phyloP scores from a whole-genome alignment of 1,140 invertebrate genomes.

The Subanguina moxae region DNA sequence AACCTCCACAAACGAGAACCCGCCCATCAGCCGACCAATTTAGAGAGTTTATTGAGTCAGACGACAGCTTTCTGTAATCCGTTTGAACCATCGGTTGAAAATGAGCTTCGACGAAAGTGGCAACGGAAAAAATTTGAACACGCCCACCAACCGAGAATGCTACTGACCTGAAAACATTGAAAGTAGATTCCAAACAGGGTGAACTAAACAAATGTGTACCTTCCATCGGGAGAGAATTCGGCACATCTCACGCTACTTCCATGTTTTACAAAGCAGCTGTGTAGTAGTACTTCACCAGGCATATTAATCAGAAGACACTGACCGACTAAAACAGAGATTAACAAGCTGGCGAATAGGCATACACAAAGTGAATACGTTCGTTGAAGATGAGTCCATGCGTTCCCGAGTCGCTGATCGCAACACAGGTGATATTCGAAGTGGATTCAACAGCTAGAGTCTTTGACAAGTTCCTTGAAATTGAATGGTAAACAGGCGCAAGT shows the following conservation, averaged over 20 bases:
- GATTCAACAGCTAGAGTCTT: constrained; percentile 22
- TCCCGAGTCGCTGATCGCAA: constrained; percentile 32
- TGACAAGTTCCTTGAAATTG: constrained; percentile 32
- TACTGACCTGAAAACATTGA: constrained; percentile 14
- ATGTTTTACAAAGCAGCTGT: constrained; percentile 13
- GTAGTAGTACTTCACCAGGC: constrained; percentile 17
- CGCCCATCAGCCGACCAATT: constrained; percentile 27
- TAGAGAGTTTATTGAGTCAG: constrained; percentile 22
- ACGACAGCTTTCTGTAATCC: constrained; percentile 17
- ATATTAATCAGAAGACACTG: constrained; percentile 27
- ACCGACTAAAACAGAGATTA: constrained; percentile 17
- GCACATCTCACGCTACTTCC: constrained; percentile 1
- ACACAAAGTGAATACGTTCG: constrained; percentile 17
- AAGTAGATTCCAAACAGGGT: not conserved
- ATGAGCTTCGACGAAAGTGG: constrained; percentile 12
- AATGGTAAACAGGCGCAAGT: constrained; percentile 6
- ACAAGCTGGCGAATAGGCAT: not conserved
- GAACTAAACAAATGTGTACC: constrained; percentile 14
- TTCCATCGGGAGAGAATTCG: constrained; percentile 36
- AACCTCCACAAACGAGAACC: not conserved
- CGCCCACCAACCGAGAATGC: constrained; percentile 22
- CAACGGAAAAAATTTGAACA: constrained; percentile 28
- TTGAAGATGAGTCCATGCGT: constrained; percentile 37
- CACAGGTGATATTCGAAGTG: constrained; percentile 20
- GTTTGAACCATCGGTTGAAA: constrained; percentile 27